These are phyloP conservation scores for Marmota flaviventris DNA, from an alignment of 2,113 vertebrate genomes.

Conservation along the genomic window DNA sequence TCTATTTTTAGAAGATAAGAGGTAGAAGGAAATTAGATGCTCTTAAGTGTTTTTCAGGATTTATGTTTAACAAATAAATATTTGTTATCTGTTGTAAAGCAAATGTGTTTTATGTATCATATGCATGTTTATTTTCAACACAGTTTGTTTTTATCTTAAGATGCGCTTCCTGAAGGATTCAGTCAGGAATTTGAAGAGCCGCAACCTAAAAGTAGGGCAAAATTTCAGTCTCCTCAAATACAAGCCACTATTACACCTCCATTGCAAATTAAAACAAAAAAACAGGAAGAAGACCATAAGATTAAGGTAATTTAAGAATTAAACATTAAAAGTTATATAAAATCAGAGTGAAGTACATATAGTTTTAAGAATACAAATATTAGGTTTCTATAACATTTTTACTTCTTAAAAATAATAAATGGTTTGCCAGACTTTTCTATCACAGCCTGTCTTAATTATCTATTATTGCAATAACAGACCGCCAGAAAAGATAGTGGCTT, in stretches of 20 bases:
- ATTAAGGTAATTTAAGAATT: conserved; percentile 87
- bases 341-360: background rate
- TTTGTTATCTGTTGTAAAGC: background rate
- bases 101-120: background rate
- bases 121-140: background rate
- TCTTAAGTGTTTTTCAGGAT: background rate
- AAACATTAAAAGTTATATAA: background rate
- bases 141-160: conserved; percentile 85
- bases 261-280: conserved; percentile 78
- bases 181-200: conserved; percentile 96
- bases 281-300: conserved; percentile 78
- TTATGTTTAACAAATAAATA: background rate
- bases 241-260: conserved; percentile 65
- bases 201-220: conserved; percentile 91
- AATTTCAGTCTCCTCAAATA: conserved; percentile 88
- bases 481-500: background rate
- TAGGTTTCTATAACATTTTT: background rate
- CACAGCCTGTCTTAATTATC: background rate
- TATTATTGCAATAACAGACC: background rate
- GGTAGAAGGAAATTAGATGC: background rate
- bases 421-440: background rate
- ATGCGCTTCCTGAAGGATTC: conserved; percentile 97
- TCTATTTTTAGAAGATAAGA: background rate
- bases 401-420: background rate
- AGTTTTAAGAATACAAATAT: background rate